Evolutionary conservation across 2,113 vertebrate species (phyloP), one percentile per base, ranked within the genome.

Genomic region (Rousettus leschenaultii): DNA sequence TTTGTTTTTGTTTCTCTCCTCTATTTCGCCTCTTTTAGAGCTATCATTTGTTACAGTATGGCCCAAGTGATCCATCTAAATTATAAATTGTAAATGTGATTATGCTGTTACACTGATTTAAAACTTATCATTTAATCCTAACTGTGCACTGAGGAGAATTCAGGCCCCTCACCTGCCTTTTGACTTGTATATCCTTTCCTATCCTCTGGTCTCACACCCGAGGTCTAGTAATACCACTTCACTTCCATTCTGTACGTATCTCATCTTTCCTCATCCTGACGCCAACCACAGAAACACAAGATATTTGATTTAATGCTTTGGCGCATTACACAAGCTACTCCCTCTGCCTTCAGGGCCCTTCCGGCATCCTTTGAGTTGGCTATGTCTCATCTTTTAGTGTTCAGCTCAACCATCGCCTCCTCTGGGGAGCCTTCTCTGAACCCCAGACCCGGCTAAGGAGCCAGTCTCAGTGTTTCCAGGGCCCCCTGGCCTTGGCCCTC

Each of bases 101-200:
- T 19, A 77, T 30, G 71, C 53, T 84, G 87, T 85, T 43, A 6
- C 59, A 68, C 66, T 75, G 43, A 77, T 87, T 97, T 91, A 90
- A 96, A 97, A 89, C 43, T 78, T 63, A 92, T 70, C 75, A 92
- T 11, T 96, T 89, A 95, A 59, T 94, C 51, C n/a, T 70, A 91
- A 79, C 40, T 90, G 57, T 63, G 71, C 57, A 68, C 30, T 65
- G 70, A 90, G 59, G 70, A 83, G 78, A 94, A 33, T 94, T 82
- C 53, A 51, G 65, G 13, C 6, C 26, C 24, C 19, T 65, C 24
- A n/a, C 15, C 22, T 70, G 70, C n/a, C 22, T 73, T 73, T 11
- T 55, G 2, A 93, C 22, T 82, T 48, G 71, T 70, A 94, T 21
- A 24, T 48, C 13, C 30, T 87, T 89, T 68, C 16, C 30, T 75